Conservation (phyloP, 2,113 vertebrate species). For the Euleptes europaea region DNA sequence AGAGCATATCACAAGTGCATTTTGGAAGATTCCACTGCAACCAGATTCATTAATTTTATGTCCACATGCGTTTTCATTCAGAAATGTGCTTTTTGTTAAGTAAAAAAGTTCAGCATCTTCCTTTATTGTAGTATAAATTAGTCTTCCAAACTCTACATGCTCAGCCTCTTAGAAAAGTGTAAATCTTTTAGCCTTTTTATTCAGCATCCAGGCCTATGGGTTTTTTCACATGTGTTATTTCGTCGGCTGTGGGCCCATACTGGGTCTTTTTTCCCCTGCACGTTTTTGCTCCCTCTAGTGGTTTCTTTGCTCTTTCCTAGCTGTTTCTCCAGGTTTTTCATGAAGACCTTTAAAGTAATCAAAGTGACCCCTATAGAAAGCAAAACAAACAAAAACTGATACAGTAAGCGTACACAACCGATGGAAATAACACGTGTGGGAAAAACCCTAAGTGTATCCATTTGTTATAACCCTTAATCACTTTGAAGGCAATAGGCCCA, state of each 20-base stretch:
- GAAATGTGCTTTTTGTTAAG: conserved; percentile 55
- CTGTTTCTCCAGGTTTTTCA: no score
- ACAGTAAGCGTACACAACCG: no score
- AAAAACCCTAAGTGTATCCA: background rate
- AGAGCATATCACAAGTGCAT: conserved; percentile 21
- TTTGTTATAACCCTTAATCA: background rate
- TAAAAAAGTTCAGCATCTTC: conserved; percentile 37
- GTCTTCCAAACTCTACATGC: conserved; percentile 27
- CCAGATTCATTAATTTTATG: conserved; percentile 43
- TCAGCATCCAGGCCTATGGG: no score
- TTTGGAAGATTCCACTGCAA: conserved; percentile 36
- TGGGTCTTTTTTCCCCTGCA: background rate
- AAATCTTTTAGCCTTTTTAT: background rate
- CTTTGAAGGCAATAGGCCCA: background rate
- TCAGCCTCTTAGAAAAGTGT: conserved; percentile 26
- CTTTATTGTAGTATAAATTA: conserved; percentile 40
- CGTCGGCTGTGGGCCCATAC: no score
- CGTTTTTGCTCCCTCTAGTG: background rate
- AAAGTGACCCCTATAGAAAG: no score
- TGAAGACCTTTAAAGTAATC: no score
- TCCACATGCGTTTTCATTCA: conserved; percentile 57
- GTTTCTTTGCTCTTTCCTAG: no score
- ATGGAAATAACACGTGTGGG: no score
- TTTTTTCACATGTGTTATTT: no score
- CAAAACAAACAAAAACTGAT: no score